Conservation (phyloP, 2,797 vertebrate species). For the Myotis planiceps region DNA sequence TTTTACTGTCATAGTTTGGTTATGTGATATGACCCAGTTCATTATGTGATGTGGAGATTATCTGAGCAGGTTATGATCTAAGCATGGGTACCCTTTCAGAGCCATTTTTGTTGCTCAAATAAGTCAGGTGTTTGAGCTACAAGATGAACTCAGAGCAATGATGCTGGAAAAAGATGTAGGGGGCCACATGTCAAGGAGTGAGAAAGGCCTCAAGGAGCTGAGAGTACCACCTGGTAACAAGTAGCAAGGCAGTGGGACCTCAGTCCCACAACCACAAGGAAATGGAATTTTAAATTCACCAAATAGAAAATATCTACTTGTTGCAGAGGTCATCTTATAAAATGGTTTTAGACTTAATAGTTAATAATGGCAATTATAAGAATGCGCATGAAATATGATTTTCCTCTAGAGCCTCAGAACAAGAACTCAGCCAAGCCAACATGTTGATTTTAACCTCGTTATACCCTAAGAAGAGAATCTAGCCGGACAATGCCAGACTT, state of each 20-base stretch:
- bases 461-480: not conserved
- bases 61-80: not conserved
- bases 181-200: not conserved
- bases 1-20: not conserved
- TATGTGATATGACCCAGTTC: not conserved
- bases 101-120: not conserved
- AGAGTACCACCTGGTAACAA: not conserved
- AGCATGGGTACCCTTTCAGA: not conserved
- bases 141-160: too few relatives aligned
- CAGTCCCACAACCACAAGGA: not conserved
- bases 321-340: not conserved
- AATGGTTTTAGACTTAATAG: not conserved
- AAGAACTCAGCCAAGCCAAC: not conserved
- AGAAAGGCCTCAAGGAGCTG: not conserved
- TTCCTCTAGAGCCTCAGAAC: not conserved
- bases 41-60: not conserved
- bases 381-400: not conserved
- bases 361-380: not conserved
- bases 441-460: not conserved
- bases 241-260: not conserved
- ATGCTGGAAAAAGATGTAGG: not conserved
- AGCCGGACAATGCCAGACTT: not conserved
- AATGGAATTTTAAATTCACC: not conserved
- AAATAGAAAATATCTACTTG: not conserved
- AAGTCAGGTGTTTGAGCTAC: not conserved